These are phyloP conservation scores for Piezodorus guildinii DNA, from an alignment of 1,140 invertebrate species.

Conservation along the genomic window DNA sequence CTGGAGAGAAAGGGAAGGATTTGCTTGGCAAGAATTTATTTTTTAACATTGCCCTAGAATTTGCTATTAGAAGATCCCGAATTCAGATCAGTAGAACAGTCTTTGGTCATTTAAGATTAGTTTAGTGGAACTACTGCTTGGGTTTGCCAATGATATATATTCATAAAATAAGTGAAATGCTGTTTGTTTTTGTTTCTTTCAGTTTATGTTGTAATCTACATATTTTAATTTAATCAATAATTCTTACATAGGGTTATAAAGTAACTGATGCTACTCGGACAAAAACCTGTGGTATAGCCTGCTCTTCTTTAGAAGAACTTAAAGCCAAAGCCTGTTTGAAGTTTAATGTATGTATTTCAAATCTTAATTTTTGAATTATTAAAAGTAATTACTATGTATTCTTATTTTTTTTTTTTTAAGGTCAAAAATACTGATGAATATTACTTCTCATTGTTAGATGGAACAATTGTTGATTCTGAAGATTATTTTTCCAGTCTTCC, in stretches of 20 bases:
- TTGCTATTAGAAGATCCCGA: too few relatives aligned
- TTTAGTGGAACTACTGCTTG: too few relatives aligned
- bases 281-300: conserved; percentile 54
- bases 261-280: conserved; percentile 50
- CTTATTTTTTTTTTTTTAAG: conserved; percentile 21
- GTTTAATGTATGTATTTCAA: conserved; percentile 32
- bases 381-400: neutral
- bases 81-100: too few relatives aligned
- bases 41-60: too few relatives aligned
- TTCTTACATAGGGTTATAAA: conserved; percentile 45
- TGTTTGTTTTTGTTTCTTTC: too few relatives aligned
- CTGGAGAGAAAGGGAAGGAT: too few relatives aligned
- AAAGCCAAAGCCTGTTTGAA: conserved; percentile 51
- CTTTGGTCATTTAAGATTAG: too few relatives aligned
- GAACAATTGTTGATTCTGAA: conserved; percentile 57
- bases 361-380: conserved; percentile 27
- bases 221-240: too few relatives aligned
- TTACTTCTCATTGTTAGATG: conserved; percentile 44
- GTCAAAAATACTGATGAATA: conserved; percentile 36
- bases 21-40: too few relatives aligned
- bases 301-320: conserved; percentile 47
- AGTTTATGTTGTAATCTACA: too few relatives aligned
- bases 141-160: too few relatives aligned
- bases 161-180: too few relatives aligned
- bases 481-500: conserved; percentile 59